phyloP scores from a whole-genome alignment of 2,888 invertebrate species.

The Phania funesta region DNA sequence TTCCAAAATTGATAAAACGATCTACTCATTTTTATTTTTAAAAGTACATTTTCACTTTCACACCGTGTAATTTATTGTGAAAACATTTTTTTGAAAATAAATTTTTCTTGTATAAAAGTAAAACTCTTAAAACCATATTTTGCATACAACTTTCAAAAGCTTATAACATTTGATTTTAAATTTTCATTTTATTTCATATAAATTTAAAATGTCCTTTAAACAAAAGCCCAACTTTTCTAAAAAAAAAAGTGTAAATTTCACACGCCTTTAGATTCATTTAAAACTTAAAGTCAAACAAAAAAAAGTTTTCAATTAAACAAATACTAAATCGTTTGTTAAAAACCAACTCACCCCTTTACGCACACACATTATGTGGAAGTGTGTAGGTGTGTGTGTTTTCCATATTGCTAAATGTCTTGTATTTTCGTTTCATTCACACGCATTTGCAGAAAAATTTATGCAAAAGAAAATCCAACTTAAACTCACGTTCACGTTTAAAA shows the following conservation, averaged over 20 bases:
- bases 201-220: conserved; percentile 26
- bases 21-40: too few species aligned
- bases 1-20: too few species aligned
- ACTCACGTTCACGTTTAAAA: conserved; percentile 22
- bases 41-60: too few species aligned
- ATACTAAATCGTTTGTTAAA: conserved; percentile 25
- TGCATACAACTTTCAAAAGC: not conserved
- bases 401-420: not conserved
- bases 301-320: conserved; percentile 60
- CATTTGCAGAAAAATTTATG: not conserved
- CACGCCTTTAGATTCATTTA: conserved; percentile 35
- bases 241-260: conserved; percentile 25
- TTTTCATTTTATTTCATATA: too few species aligned
- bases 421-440: not conserved
- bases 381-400: not conserved
- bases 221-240: not conserved
- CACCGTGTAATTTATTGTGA: too few species aligned
- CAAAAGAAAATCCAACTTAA: not conserved
- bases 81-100: too few species aligned
- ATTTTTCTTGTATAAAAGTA: too few species aligned
- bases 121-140: too few species aligned
- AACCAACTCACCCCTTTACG: not conserved
- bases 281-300: conserved; percentile 34
- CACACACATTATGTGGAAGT: not conserved
- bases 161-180: not conserved